Conservation (phyloP, 2,113 vertebrate species). For the Nyctereutes procyonoides region DNA sequence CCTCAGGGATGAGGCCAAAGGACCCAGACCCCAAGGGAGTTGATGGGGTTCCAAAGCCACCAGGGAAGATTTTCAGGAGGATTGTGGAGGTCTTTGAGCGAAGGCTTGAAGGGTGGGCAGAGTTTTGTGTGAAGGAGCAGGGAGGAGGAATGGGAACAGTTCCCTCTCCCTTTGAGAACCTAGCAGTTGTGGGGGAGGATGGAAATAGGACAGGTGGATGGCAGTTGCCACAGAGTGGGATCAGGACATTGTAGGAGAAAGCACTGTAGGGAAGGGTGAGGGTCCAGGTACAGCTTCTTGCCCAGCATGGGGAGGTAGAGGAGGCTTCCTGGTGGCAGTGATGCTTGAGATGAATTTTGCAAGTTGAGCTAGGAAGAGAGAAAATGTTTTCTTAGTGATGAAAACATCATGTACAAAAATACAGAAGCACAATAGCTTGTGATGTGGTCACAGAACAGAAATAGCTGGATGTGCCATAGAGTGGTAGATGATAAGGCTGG, state of each 20-base stretch:
- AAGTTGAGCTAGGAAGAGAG: not conserved
- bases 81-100: not conserved
- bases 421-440: not conserved
- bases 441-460: not conserved
- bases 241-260: not conserved
- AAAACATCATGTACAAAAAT: not conserved
- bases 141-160: not conserved
- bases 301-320: not conserved
- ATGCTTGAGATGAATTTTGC: constrained; percentile 18
- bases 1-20: not conserved
- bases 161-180: not conserved
- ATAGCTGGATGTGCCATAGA: not conserved
- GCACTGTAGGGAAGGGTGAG: not conserved
- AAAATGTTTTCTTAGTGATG: not conserved
- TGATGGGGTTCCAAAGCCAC: not conserved
- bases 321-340: not conserved
- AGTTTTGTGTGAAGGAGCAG: not conserved
- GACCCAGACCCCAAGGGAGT: not conserved
- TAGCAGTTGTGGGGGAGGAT: not conserved
- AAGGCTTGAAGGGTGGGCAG: not conserved
- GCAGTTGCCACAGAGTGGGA: not conserved
- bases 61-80: not conserved
- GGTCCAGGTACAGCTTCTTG: not conserved
- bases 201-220: not conserved
- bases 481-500: not conserved